These are phyloP conservation scores for Dynastes tityus DNA, from an alignment of 2,888 invertebrate species.

Conservation along the genomic window DNA sequence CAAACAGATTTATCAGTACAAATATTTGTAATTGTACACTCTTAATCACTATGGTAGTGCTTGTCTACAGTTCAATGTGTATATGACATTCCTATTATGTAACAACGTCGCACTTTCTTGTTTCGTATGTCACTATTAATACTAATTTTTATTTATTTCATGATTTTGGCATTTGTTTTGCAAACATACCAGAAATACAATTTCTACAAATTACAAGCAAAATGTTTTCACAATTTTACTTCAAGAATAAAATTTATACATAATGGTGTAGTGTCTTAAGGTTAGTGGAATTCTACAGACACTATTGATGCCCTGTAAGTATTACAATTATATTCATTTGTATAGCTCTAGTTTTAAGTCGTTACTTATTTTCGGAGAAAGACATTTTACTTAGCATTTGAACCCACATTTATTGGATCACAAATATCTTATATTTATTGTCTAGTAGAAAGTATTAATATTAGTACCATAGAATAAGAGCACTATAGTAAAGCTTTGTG, in stretches of 20 bases:
- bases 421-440: constrained; percentile 1
- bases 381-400: too few relatives aligned
- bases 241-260: too few relatives aligned
- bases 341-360: too few relatives aligned
- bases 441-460: background rate
- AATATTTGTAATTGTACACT: constrained; percentile 45
- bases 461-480: constrained; percentile 12
- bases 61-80: constrained; percentile 31
- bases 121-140: too few relatives aligned
- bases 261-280: too few relatives aligned
- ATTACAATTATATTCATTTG: too few relatives aligned
- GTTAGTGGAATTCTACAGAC: too few relatives aligned
- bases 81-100: constrained; percentile 38
- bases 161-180: too few relatives aligned
- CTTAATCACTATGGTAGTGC: constrained; percentile 45
- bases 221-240: background rate
- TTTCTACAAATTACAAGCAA: background rate
- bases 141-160: too few relatives aligned
- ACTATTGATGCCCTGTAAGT: too few relatives aligned
- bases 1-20: constrained; percentile 10
- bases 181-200: background rate
- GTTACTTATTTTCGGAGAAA: too few relatives aligned
- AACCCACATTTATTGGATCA: too few relatives aligned
- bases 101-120: background rate
- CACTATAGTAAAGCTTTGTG: constrained; percentile 3